Conservation (phyloP, 30 jellyfish, hydroid and myxozoan species). For the Cassiopea xamachana region DNA sequence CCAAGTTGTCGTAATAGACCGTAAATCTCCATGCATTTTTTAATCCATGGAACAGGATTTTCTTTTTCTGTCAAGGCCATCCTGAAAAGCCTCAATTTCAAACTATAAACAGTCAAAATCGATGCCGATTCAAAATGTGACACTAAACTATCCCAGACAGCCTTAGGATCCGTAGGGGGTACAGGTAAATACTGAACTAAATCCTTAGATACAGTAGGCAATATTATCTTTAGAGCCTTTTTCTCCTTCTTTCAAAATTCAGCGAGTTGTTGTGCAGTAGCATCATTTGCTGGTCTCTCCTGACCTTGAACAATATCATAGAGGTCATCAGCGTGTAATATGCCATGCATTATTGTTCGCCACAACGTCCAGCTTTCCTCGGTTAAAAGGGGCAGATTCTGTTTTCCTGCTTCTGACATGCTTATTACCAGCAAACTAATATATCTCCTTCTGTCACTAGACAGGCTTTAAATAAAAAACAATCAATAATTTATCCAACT, state of each 20-base stretch:
- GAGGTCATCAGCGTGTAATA: too few relatives aligned
- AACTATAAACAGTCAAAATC: neutral
- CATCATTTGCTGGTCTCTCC: neutral
- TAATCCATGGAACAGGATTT: neutral
- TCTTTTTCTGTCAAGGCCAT: neutral
- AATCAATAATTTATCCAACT: too few relatives aligned
- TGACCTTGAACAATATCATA: neutral
- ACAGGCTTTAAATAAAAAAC: too few relatives aligned
- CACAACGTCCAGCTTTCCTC: too few relatives aligned
- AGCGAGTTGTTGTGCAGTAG: neutral
- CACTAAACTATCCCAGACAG: neutral
- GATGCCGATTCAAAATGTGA: neutral
- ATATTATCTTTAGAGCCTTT: neutral
- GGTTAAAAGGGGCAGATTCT: too few relatives aligned
- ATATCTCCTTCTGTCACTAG: too few relatives aligned
- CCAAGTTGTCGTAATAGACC: too few relatives aligned
- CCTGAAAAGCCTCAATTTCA: neutral
- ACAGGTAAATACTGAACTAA: neutral
- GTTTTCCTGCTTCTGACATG: too few relatives aligned
- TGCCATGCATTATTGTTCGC: too few relatives aligned
- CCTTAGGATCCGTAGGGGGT: neutral
- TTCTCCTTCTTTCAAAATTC: neutral
- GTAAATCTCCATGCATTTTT: too few relatives aligned
- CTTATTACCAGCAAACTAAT: too few relatives aligned
- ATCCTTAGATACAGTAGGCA: neutral